Percentiles rank a stretch among this genome's conserved stretches.
Conservation (phyloP, 2,888 invertebrate species). For the Ametastegia equiseti region DNA sequence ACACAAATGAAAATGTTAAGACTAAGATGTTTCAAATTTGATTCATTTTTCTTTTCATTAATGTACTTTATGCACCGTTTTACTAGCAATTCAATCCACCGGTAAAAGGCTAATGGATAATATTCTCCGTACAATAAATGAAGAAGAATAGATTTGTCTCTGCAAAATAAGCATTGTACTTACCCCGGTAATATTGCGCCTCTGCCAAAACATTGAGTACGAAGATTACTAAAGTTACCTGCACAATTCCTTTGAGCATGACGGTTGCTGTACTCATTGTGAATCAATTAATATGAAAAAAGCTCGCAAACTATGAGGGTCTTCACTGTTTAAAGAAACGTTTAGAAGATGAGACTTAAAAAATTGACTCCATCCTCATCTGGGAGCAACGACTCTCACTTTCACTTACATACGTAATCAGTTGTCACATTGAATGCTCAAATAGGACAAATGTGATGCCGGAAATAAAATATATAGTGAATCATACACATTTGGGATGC, state of each 20-base stretch:
- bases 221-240: not conserved
- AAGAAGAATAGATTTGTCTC: not conserved
- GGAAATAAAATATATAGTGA: not conserved
- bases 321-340: not conserved
- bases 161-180: not conserved
- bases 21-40: not conserved
- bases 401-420: not conserved
- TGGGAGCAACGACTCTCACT: not conserved
- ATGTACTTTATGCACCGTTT: not conserved
- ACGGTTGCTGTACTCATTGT: not conserved
- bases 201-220: not conserved
- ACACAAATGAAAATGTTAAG: not conserved
- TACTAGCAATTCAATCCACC: not conserved
- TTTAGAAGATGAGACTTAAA: not conserved
- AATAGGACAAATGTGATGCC: not conserved
- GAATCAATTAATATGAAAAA: not conserved
- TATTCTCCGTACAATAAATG: not conserved
- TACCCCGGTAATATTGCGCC: constrained; percentile 25
- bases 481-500: not conserved
- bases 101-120: not conserved
- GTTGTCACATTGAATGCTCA: not conserved
- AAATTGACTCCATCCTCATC: not conserved
- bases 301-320: not conserved
- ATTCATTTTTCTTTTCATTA: not conserved
- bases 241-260: not conserved